These are phyloP conservation scores for Campoplex capitator DNA, from an alignment of 2,888 invertebrate genomes.

Conservation along the genomic window DNA sequence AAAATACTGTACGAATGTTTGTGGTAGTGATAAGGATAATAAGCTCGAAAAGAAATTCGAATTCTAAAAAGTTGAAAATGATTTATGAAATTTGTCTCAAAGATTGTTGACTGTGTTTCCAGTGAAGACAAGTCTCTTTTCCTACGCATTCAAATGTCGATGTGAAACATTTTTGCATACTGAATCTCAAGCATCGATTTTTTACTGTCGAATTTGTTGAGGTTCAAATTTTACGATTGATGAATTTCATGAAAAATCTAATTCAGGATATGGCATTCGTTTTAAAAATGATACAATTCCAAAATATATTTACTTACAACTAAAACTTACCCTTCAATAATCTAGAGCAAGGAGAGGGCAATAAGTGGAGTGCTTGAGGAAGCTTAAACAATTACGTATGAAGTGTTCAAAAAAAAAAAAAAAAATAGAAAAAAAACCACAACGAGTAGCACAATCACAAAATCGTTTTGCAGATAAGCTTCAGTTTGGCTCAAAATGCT, in stretches of 20 bases:
- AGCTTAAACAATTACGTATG: constrained; percentile 36
- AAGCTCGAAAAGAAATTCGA: not conserved
- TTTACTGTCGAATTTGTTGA: not conserved
- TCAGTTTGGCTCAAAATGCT: not conserved
- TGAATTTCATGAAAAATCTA: not conserved
- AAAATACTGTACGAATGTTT: not conserved
- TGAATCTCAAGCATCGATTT: not conserved
- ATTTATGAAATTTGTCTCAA: not conserved
- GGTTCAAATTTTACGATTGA: not conserved
- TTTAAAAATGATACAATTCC: not conserved
- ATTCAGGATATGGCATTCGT: not conserved
- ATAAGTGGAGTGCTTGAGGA: constrained; percentile 52
- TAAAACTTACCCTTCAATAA: constrained; percentile 57
- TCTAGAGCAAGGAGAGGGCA: constrained; percentile 42
- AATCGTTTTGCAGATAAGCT: constrained; percentile 29
- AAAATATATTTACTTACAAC: constrained; percentile 19
- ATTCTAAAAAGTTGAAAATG: not conserved
- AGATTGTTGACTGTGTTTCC: not conserved
- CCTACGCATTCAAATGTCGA: not conserved
- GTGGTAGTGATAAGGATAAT: not conserved
- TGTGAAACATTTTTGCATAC: not conserved
- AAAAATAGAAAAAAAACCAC: constrained; percentile 8
- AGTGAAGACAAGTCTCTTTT: not conserved
- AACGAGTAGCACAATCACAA: constrained; percentile 16
- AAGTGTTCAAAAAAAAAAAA: constrained; percentile 3